phyloP scores from a whole-genome alignment of 2,888 invertebrate species.

The Salticus scenicus region DNA sequence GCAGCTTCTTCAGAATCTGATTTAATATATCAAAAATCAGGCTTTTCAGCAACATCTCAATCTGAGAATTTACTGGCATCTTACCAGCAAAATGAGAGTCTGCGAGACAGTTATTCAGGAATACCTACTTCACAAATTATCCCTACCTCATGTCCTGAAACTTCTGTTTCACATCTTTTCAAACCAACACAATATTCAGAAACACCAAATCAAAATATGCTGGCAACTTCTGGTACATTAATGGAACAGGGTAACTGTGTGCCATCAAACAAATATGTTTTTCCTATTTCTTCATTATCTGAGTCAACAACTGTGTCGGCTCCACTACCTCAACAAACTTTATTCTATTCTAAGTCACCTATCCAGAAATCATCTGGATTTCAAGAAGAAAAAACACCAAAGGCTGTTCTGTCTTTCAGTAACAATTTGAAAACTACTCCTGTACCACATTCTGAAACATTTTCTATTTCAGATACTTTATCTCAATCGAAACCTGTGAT shows the following conservation, averaged over 20 bases:
- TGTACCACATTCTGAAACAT: background rate
- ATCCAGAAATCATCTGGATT: background rate
- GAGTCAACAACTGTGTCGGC: conserved; percentile 28
- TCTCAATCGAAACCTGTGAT: background rate
- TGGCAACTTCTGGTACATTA: background rate
- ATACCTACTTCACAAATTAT: conserved; percentile 7
- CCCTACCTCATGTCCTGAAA: background rate
- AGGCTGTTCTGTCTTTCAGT: conserved; percentile 28
- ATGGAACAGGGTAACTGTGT: background rate
- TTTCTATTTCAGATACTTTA: background rate
- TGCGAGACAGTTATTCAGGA: conserved; percentile 28
- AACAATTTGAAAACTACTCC: background rate
- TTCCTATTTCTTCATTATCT: conserved; percentile 22
- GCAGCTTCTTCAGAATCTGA: conserved; percentile 25
- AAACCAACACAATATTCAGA: background rate
- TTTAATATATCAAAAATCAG: conserved; percentile 36
- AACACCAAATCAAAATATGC: background rate
- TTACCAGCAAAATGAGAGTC: conserved; percentile 27
- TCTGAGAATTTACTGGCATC: conserved; percentile 26
- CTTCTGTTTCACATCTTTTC: background rate
- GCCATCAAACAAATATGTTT: background rate
- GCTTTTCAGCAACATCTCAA: conserved; percentile 18
- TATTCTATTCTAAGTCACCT: conserved; percentile 26
- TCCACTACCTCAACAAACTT: conserved; percentile 28
- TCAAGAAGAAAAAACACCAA: background rate